phyloP scores from a whole-genome alignment of 2,797 vertebrate genomes.

The Gymnodraco acuticeps region DNA sequence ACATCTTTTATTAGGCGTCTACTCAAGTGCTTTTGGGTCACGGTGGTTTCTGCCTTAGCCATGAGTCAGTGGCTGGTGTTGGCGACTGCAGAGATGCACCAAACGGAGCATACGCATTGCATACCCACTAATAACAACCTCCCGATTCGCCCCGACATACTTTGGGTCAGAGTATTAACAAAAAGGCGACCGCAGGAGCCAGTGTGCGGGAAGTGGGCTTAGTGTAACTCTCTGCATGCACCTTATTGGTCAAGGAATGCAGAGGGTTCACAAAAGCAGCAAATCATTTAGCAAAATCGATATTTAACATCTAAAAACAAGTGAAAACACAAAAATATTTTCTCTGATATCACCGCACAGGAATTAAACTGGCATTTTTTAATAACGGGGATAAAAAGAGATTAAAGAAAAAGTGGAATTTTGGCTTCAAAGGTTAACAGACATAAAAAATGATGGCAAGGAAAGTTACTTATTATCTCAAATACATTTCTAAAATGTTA shows the following conservation, averaged over 20 bases:
- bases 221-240: slow-evolving; percentile 33
- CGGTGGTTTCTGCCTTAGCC: slow-evolving; percentile 61
- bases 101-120: slow-evolving; percentile 70
- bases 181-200: slow-evolving; percentile 71
- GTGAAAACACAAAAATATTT: background rate
- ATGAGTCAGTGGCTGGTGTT: slow-evolving; percentile 66
- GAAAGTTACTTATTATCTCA: slow-evolving; percentile 20
- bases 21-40: slow-evolving; percentile 52
- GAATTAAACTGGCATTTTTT: background rate
- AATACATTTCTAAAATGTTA: slow-evolving; percentile 17
- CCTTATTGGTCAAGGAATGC: slow-evolving; percentile 28
- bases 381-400: slow-evolving; percentile 12
- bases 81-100: slow-evolving; percentile 63
- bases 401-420: slow-evolving; percentile 16
- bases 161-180: slow-evolving; percentile 74
- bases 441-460: slow-evolving; percentile 15
- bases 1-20: slow-evolving; percentile 68
- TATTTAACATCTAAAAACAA: slow-evolving; percentile 11
- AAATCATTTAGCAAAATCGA: slow-evolving; percentile 28
- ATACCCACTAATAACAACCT: slow-evolving; percentile 77
- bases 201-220: slow-evolving; percentile 60
- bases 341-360: background rate
- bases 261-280: background rate
- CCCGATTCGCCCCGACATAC: slow-evolving; percentile 57
- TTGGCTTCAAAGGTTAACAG: slow-evolving; percentile 21